Evolutionary conservation across 1,140 invertebrate species (phyloP), one percentile per base, ranked within the genome.

Genomic region (Drosophila sucinea): DNA sequence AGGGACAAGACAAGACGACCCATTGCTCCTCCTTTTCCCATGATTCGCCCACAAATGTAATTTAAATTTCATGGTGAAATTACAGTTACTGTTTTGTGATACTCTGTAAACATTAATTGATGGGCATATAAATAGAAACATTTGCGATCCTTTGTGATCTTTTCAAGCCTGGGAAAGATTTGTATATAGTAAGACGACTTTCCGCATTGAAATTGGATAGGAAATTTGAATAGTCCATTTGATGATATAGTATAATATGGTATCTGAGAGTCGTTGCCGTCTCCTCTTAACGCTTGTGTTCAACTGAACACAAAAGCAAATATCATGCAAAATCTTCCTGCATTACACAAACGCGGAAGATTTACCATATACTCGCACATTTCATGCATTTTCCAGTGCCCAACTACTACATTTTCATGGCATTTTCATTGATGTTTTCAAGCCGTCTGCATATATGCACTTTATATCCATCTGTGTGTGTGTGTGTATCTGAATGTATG

Each of bases 281-380:
- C 1, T 3, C 6, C 1, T 3, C 23, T 51, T 27, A 51, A 51
- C 23, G 44, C 44, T 51, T 51, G 27, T 51, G 27, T 35, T 62
- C 7, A 61, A 38, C 60, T 41, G 11, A 73, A 58, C n/a, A 66
- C 44, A 75, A 78, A 78, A 75, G 65, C 67, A 77, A 76, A 82
- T 41, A 73, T 71, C 73, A 80, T 84, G 73, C 67, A 78, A 90
- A 90, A 89, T 89, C 84, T 89, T 89, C 84, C 84, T 89, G 81
- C 70, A 89, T 89, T 89, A 83, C 84, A 89, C 84, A 89, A 90
- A 89, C 85, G 84, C 84, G 84, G 84, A 89, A 89, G 85, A 84
- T 89, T 89, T 87, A 70, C 35, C 66, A 67, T 67, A 87, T 67
- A 85, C 58, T 79, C 60, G 72, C 79, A 79, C 83, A 78, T 77